Evolutionary conservation across 2,797 vertebrate species (phyloP), one percentile per base, ranked within the genome.

Genomic region (Propithecus perrieri): DNA sequence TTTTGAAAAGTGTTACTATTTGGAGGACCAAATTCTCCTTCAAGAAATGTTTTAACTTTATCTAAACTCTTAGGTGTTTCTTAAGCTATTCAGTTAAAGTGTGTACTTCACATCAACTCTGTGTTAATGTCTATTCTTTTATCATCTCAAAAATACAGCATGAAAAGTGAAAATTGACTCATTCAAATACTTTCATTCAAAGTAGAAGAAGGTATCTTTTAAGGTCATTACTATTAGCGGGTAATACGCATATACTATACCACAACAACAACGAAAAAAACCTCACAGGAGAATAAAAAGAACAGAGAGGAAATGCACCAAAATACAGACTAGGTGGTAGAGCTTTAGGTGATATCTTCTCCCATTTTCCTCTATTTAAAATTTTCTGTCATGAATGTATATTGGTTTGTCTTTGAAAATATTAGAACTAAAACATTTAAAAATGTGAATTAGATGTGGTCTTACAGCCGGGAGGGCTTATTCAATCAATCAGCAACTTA

Each of bases 141-240:
- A 92, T 69, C 59, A 79, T 30, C 46, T 79, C 53, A 80, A 81
- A 87, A 84, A 94, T 53, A 88, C 4, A 92, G 26, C 71, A 94
- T 85, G 33, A 85, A 94, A 97, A 92, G 88, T 41, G 17, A 97
- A 84, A 89, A 84, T 14, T 28, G 22, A 76, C 33, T 94, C 4
- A 84, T 48, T 96, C 33, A 96, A 95, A 92, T 78, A 48, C 8
- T 94, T 97, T 89, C 69, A 94, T 85, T 95, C 46, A 63, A 96
- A 95, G 65, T 92, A n/a, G 15, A 89, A 88, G 7, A 46, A 87
- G 28, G 43, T 48, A 26, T 38, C 30, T 85, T 84, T 81, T 67
- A 92, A 92, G 61, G 69, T 69, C 74, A 94, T 14, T 83, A 85
- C 35, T 72, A 65, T 55, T 78, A 88, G 43, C 35, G 46, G 61